Evolutionary conservation across 2,797 vertebrate genomes (phyloP).

Genomic region (Simalia tracyae): DNA sequence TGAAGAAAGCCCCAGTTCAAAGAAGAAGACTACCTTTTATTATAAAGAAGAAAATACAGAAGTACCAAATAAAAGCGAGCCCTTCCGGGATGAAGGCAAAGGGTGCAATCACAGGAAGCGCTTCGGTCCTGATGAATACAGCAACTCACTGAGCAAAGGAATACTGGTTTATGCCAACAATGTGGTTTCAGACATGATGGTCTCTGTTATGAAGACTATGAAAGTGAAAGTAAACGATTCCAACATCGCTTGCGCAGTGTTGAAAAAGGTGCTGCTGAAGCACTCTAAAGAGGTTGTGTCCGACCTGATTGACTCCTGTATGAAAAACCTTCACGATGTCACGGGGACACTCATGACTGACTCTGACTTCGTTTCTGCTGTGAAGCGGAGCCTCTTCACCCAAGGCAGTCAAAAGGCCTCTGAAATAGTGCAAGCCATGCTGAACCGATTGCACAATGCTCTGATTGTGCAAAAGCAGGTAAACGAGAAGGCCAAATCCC

Average conservation of each 20-base stretch:
- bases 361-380: conserved; percentile 61
- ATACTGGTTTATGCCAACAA: conserved; percentile 63
- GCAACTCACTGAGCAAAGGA: conserved; percentile 53
- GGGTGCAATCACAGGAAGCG: conserved; percentile 7
- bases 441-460: conserved; percentile 50
- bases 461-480: conserved; percentile 46
- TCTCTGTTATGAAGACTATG: conserved; percentile 62
- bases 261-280: conserved; percentile 61
- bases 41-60: conserved; percentile 60
- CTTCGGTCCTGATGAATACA: conserved; percentile 50
- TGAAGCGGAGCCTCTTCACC: conserved; percentile 54
- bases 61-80: conserved; percentile 21
- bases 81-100: conserved; percentile 41
- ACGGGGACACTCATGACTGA: conserved; percentile 61
- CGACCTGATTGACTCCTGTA: conserved; percentile 57
- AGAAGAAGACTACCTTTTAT: conserved; percentile 56
- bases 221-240: conserved; percentile 58
- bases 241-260: conserved; percentile 44
- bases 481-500: conserved; percentile 42
- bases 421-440: conserved; percentile 61
- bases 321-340: conserved; percentile 47
- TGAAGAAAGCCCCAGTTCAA: conserved; percentile 45
- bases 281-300: conserved; percentile 59
- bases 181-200: conserved; percentile 61
- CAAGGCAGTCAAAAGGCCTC: conserved; percentile 49